Base-by-base conservation (phyloP, 2,888 invertebrate genomes). In the Acleris sparsana region DNA sequence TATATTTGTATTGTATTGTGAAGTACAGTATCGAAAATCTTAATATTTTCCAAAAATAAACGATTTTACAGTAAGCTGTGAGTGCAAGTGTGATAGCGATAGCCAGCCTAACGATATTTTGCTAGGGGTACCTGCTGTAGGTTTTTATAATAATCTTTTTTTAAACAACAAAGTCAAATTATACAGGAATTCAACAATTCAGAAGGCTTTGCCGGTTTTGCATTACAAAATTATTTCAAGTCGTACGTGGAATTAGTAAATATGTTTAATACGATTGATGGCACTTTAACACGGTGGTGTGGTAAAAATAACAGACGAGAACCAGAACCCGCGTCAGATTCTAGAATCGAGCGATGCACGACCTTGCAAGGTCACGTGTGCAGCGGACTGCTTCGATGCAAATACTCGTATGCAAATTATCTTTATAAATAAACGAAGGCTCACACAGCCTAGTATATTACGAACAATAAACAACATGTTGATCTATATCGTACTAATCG, bases 361-460 rank as follows among this genome's bases (percentile, higher is more conserved):
- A 70, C 72, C 72, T 72, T 71, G 72, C 69, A 72, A 72, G 72
- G 71, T 71, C 69, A 25, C 43, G 62, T 20, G 55, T 56, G 53
- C 69, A 63, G 62, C 67, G 57, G 49, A 49, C 58, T 53, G 61
- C 29, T 65, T 29, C 65, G 56, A 43, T 61, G 65, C 65, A 61
- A 49, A 33, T 53, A 39, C 39, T 39, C 39, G 39, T 39, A 66
- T 66, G 61, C 39, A 53, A 62, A 66, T 61, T 51, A 22, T 57
- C 55, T 33, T 61, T 52, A 53, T 48, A 63, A 58, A 63, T 49
- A 29, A 18, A 9, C 39, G n/a, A n/a, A 20, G 13, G 33, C 5
- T n/a, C 17, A 49, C 25, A 55, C 39, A 39, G 39, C 55, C 55
- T 39, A 48, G 48, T 62, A 22, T 22, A 22, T 20, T 9, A 48